Evolutionary conservation across 1,140 invertebrate species (phyloP), one percentile per base, ranked within the genome.

Genomic region (Philaenus spumarius): DNA sequence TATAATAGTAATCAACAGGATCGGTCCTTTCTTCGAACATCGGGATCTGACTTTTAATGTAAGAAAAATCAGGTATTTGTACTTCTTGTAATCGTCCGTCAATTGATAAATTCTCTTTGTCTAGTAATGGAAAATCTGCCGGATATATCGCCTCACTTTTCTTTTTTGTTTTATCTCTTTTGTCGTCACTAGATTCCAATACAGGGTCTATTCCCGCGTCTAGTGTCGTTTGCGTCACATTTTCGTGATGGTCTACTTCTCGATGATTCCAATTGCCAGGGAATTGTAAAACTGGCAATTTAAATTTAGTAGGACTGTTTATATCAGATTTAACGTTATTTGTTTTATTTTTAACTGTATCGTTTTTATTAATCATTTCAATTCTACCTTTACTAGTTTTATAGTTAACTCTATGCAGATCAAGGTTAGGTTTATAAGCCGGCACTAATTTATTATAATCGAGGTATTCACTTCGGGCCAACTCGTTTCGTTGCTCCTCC

Each of bases 341-440:
- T 9, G 26, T 30, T 30, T 30, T 30, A 30, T 9, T 30, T 30
- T 3, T 30, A 3, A 9, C 54, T 11, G 24, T 57, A 34, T 51
- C 55, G 15, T 57, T 43, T n/a, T 63, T 52, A 11, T 58, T 55
- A 6, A 63, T 59, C 17, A 61, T 58, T 30, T 63, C 62, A 9
- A 63, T 61, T 12, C 59, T 22, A 5, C 59, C 62, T 19, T 63
- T 63, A 30, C 61, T 63, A 48, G 55, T 61, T 19, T 61, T 63
- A 52, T 52, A 35, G 26, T 52, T 12, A 24, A 34, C 17, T 24
- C 15, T 9, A 30, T 19, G 19, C 26, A 30, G 9, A 30, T 30
- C 26, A n/a, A n/a, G n/a, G 26, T 3, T 9, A 9, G 26, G 26
- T 9, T 30, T 52, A 7, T 30, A 30, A 9, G 26, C 26, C 26